Percentiles rank a stretch among this genome's conserved stretches.
phyloP scores from a whole-genome alignment of 2,797 vertebrate genomes.

The Cirrhinus molitorella region DNA sequence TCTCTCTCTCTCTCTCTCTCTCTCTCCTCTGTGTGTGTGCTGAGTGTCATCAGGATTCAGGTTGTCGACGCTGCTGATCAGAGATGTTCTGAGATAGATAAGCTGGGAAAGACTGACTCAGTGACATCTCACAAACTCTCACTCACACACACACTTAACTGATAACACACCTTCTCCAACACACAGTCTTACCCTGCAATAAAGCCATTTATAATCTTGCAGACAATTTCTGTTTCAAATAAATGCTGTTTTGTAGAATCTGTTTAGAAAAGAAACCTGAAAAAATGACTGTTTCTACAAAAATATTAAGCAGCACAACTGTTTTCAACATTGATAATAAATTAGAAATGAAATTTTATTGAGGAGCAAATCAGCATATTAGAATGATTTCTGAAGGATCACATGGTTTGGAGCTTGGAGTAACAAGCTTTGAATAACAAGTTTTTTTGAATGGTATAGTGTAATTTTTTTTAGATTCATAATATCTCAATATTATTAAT shows the following conservation, averaged over 20 bases:
- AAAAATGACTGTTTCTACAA: neutral
- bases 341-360: neutral
- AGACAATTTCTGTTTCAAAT: neutral
- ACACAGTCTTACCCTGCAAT: neutral
- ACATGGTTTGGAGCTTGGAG: neutral
- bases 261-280: neutral
- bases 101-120: slow-evolving; percentile 45
- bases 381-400: neutral
- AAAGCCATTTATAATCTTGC: neutral
- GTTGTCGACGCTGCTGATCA: slow-evolving; percentile 35
- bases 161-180: neutral
- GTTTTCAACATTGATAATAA: neutral
- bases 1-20: too few species aligned
- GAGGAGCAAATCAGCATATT: neutral
- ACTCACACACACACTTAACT: neutral
- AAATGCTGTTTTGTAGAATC: neutral
- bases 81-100: slow-evolving; percentile 44
- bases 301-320: neutral
- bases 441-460: too few species aligned
- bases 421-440: too few species aligned
- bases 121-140: slow-evolving; percentile 8
- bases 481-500: neutral
- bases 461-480: neutral
- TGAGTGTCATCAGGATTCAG: slow-evolving; percentile 30
- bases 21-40: neutral